Evolutionary conservation across 2,888 invertebrate species (phyloP), one percentile per base, ranked within the genome.

Genomic region (Ochropacha duplaris): DNA sequence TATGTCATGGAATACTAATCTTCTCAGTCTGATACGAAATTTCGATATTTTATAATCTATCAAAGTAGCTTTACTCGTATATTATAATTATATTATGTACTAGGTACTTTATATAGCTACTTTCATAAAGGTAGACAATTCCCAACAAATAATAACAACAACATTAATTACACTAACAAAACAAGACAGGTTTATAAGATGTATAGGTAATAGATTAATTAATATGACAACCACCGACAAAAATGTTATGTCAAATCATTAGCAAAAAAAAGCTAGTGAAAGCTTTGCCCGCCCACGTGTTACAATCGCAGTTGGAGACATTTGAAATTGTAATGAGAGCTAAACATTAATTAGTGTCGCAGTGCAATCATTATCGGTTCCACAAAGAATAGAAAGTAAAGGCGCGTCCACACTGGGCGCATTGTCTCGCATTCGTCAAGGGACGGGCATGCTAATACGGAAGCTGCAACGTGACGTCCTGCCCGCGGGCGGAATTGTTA

Each of bases 401-500:
- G 76, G 64, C 57, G 61, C 59, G 60, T 74, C 28, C 68, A 73
- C 71, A 76, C 59, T 55, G 50, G 50, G 54, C 52, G 64, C 61
- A 75, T 72, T 71, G 75, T 76, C 66, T 69, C 62, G 66, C 66
- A 68, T 71, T 68, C 71, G 69, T 67, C 78, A 75, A 78, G 86
- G 83, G 83, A 80, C 71, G 61, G 58, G 56, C 64, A 57, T 63
- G 69, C 64, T 75, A 76, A 84, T 78, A 73, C 87, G 88, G 89
- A 90, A 90, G 86, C 87, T 84, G 83, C 69, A 68, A 81, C 83
- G 86, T 87, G 84, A 81, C 84, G 79, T 86, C 84, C 87, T 81
- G 83, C 73, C 81, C 78, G 78, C 84, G 68, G 79, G 78, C 82
- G 78, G 86, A 86, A 89, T 88, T 72, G 74, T 78, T 86, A 86